A percentile compares a stretch with the other conserved stretches of the same genome.
Conservation (phyloP, 2,888 invertebrate genomes). For the Torymus texanus region DNA sequence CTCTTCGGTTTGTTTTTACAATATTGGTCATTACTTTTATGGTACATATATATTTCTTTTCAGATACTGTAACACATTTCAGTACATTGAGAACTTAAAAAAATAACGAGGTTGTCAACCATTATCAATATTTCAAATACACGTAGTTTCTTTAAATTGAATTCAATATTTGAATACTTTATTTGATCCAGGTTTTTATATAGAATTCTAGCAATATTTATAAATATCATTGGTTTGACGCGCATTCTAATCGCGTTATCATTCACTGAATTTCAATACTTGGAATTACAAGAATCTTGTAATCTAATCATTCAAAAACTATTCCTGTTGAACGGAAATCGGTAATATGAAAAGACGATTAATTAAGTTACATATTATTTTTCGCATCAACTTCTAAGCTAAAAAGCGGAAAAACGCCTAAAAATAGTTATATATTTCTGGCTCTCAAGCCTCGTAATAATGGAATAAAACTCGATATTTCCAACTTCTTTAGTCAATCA, state of each 20-base stretch:
- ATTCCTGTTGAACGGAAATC: constrained; percentile 47
- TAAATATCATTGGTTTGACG: constrained; percentile 23
- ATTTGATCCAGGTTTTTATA: no score
- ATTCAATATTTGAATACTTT: no score
- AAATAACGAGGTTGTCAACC: no score
- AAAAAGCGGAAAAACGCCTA: constrained; percentile 11
- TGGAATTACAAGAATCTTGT: constrained; percentile 2
- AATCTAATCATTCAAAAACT: constrained; percentile 34
- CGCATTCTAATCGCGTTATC: constrained; percentile 13
- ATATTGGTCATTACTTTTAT: no score
- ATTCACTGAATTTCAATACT: constrained; percentile 27
- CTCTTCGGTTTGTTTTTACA: no score
- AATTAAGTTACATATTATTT: constrained; percentile 32
- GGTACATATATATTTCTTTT: no score
- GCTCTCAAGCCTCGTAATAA: background rate
- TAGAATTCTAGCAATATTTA: constrained; percentile 6
- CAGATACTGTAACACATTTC: no score
- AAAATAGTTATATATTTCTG: constrained; percentile 8
- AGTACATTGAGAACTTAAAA: no score
- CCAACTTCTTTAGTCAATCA: background rate
- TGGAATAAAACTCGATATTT: background rate
- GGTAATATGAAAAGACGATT: constrained; percentile 37
- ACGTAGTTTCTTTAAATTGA: no score
- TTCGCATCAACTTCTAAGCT: constrained; percentile 12
- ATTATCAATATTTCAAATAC: no score